Conservation (phyloP, 2,113 vertebrate species). For the Myotis yumanensis region DNA sequence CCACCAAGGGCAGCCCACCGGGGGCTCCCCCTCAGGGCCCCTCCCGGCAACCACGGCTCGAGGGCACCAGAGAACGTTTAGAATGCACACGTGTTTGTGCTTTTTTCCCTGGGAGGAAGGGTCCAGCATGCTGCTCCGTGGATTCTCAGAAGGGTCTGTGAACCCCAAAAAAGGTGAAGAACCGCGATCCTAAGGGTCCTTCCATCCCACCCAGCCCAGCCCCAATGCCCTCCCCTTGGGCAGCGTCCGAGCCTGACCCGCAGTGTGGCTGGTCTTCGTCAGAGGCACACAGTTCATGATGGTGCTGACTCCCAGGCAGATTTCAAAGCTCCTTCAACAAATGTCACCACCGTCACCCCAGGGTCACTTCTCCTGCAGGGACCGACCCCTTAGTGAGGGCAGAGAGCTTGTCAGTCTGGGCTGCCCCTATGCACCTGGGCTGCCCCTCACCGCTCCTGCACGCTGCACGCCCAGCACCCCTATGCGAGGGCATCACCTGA, state of each 20-base stretch:
- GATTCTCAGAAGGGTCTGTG: background rate
- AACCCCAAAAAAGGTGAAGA: background rate
- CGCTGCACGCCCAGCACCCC: background rate
- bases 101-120: background rate
- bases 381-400: background rate
- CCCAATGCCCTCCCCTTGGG: background rate
- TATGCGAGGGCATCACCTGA: background rate
- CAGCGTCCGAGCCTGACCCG: background rate
- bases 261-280: background rate
- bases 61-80: background rate
- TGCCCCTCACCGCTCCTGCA: background rate
- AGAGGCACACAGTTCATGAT: background rate
- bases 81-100: background rate
- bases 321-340: background rate
- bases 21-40: background rate
- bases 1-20: background rate
- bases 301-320: rapidly evolving
- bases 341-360: rapidly evolving
- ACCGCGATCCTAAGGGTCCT: background rate
- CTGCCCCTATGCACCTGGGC: background rate
- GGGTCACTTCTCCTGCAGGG: background rate
- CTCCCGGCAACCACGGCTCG: background rate
- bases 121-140: rapidly evolving
- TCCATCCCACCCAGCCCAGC: too few relatives aligned
- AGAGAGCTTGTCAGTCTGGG: background rate